Evolutionary conservation across 1,140 invertebrate genomes (phyloP).

Genomic region (Zeugodacus cucurbitae): DNA sequence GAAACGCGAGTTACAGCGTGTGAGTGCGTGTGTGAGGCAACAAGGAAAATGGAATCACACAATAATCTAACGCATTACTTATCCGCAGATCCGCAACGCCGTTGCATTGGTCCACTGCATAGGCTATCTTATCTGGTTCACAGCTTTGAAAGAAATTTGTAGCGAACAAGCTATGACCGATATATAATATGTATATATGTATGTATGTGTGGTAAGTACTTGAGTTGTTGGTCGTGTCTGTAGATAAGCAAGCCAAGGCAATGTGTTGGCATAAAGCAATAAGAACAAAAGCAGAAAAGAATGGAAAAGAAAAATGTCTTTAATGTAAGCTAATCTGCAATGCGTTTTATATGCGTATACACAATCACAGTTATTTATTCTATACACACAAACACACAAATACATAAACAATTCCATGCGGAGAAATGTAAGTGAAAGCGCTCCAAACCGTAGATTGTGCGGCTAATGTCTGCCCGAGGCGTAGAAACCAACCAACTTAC

Average conservation of each 20-base stretch:
- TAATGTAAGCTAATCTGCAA: conserved; percentile 20
- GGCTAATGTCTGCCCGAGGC: neutral
- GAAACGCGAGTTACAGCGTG: neutral
- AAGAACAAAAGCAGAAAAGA: neutral
- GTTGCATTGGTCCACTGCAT: neutral
- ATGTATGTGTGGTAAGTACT: neutral
- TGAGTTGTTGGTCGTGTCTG: neutral
- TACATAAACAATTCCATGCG: neutral
- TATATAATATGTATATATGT: neutral
- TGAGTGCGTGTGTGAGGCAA: neutral
- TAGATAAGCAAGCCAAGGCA: neutral
- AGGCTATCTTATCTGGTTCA: conserved; percentile 2
- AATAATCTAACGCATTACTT: conserved; percentile 25
- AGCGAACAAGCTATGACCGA: neutral
- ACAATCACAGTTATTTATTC: neutral
- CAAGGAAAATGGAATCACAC: conserved; percentile 1
- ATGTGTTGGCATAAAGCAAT: neutral
- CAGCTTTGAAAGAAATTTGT: neutral
- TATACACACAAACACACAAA: neutral
- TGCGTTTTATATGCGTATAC: neutral
- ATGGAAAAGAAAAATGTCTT: neutral
- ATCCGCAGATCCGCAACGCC: neutral
- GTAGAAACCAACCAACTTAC: neutral
- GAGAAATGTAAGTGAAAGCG: neutral
- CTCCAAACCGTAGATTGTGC: neutral